Percentiles rank a stretch among this genome's conserved stretches.
Evolutionary conservation across 2,797 vertebrate genomes (phyloP).

Genomic region (Bufotes viridis): DNA sequence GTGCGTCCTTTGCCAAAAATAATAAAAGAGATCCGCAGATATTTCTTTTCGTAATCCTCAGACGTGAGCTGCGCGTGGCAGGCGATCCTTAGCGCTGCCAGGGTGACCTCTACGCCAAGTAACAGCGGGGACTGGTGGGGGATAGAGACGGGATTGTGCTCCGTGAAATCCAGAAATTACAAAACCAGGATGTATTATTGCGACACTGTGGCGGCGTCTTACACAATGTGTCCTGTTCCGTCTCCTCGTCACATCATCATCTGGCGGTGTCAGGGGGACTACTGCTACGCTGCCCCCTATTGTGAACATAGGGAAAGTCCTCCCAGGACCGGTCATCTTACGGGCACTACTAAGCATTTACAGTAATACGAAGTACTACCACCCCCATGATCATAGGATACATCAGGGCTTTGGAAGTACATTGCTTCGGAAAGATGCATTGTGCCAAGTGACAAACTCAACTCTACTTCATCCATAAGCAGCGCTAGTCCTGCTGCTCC

Average conservation of each 20-base stretch:
- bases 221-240: conserved; percentile 38
- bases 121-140: background rate
- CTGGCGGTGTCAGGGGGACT: background rate
- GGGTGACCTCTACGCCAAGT: background rate
- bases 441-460: no score
- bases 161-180: conserved; percentile 33
- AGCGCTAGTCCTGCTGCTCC: background rate
- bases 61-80: background rate
- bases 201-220: conserved; percentile 8
- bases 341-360: background rate
- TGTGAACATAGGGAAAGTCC: background rate
- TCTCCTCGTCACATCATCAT: conserved; percentile 24
- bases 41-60: background rate
- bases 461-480: no score
- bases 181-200: conserved; percentile 47
- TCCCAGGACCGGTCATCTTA: background rate
- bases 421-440: no score
- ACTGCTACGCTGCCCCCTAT: background rate
- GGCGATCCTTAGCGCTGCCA: background rate
- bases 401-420: no score
- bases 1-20: background rate
- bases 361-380: background rate
- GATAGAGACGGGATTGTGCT: conserved; percentile 42
- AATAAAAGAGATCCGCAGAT: background rate
- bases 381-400: background rate